A percentile compares a stretch with the other conserved stretches of the same genome.
phyloP scores from a whole-genome alignment of 1,140 invertebrate species.

The Agrypnia vestita region DNA sequence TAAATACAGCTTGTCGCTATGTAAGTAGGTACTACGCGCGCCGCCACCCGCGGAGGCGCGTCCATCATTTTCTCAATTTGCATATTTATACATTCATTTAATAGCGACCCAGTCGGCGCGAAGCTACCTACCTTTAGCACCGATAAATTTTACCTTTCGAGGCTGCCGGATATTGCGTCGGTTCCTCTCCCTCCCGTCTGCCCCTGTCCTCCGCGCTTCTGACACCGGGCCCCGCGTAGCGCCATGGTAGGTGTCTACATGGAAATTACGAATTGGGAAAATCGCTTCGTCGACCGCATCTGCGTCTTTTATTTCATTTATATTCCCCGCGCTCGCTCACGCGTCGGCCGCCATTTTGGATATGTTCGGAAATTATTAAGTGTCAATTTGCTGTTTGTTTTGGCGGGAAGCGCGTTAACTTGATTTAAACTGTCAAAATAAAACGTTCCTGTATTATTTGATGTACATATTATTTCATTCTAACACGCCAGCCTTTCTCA shows the following conservation, averaged over 20 bases:
- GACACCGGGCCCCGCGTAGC: not conserved
- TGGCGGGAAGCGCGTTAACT: not conserved
- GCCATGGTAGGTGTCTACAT: not conserved
- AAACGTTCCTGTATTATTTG: no score
- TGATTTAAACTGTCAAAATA: no score
- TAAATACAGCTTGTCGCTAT: no score
- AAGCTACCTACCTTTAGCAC: not conserved
- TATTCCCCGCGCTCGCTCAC: not conserved
- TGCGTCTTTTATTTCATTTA: not conserved
- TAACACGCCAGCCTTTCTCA: no score
- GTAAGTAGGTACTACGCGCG: not conserved
- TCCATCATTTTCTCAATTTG: constrained; percentile 16
- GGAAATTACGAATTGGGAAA: constrained; percentile 13
- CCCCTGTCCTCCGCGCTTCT: not conserved
- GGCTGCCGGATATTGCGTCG: constrained; percentile 1
- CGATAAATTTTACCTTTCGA: constrained; percentile 15
- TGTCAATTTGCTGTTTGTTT: constrained; percentile 5
- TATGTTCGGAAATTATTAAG: not conserved
- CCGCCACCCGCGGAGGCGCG: not conserved
- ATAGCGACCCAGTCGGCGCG: not conserved
- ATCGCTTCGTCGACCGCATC: not conserved
- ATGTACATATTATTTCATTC: no score
- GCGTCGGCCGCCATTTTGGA: not conserved
- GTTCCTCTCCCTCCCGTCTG: not conserved
- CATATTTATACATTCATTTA: constrained; percentile 5